These are phyloP conservation scores for Microcebus jonahi DNA, from an alignment of 2,113 vertebrate species.

Conservation along the genomic window DNA sequence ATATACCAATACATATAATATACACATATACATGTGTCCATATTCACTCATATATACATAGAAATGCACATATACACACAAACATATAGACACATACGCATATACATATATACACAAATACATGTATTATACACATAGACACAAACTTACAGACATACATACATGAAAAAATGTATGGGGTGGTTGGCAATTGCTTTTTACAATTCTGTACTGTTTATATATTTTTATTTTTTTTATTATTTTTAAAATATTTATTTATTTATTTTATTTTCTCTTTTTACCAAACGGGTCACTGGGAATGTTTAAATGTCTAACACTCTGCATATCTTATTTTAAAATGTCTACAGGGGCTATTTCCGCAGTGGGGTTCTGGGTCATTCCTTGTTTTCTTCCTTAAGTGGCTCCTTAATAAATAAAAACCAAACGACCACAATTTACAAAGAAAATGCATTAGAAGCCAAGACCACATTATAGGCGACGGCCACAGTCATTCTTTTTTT, in stretches of 20 bases:
- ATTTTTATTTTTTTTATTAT: too few species aligned
- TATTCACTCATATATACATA: background rate
- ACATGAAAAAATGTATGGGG: too few species aligned
- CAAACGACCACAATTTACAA: background rate
- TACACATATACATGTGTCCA: background rate
- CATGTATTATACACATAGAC: background rate
- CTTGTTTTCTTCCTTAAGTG: conserved; percentile 30
- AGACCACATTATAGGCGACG: background rate
- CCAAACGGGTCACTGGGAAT: too few species aligned
- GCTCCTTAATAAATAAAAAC: conserved; percentile 47
- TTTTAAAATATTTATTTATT: too few species aligned
- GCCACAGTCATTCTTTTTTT: background rate
- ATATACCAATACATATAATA: background rate
- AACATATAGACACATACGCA: background rate
- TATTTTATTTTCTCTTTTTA: too few species aligned
- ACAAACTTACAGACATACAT: background rate
- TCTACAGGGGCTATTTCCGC: background rate
- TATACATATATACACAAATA: background rate
- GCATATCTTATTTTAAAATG: background rate
- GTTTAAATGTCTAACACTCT: background rate
- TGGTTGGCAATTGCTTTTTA: background rate
- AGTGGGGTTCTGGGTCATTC: background rate
- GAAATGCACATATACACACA: background rate
- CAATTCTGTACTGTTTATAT: background rate
- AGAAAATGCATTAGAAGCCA: background rate